A percentile compares a stretch with the other conserved stretches of the same genome.
Conservation (phyloP, 2,797 vertebrate genomes). For the Columba guinea region DNA sequence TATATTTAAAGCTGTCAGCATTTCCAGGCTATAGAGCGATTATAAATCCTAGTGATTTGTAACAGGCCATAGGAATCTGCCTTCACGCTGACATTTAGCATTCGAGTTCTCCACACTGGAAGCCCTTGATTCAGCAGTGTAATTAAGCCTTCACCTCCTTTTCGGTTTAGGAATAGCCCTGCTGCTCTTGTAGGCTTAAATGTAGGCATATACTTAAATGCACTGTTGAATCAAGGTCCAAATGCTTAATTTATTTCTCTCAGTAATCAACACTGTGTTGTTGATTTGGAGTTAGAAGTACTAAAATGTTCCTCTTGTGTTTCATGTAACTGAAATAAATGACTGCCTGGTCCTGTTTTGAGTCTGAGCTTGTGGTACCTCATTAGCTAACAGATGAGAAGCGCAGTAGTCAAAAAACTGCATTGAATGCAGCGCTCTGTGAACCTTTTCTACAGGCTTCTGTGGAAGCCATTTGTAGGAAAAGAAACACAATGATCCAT, state of each 20-base stretch:
- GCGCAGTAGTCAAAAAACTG: neutral
- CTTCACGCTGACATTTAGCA: slow-evolving; percentile 8
- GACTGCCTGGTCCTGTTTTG: neutral
- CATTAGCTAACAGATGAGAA: neutral
- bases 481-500: neutral
- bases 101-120: neutral
- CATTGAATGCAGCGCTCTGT: rapidly evolving
- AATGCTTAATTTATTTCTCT: neutral
- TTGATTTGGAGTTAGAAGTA: neutral
- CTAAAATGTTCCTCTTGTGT: neutral
- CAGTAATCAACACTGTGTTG: neutral
- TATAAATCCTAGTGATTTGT: slow-evolving; percentile 50
- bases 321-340: neutral
- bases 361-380: neutral
- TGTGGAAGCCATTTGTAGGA: neutral
- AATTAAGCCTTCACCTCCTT: slow-evolving; percentile 24
- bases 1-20: slow-evolving; percentile 65
- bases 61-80: slow-evolving; percentile 22
- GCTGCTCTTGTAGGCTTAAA: neutral
- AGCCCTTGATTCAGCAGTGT: neutral
- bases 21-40: slow-evolving; percentile 43
- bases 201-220: neutral
- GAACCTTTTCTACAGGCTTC: neutral
- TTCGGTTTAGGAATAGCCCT: neutral
- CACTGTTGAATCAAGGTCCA: neutral